phyloP scores from a whole-genome alignment of 2,888 invertebrate genomes.

The Mongoloraphidia duomilia region DNA sequence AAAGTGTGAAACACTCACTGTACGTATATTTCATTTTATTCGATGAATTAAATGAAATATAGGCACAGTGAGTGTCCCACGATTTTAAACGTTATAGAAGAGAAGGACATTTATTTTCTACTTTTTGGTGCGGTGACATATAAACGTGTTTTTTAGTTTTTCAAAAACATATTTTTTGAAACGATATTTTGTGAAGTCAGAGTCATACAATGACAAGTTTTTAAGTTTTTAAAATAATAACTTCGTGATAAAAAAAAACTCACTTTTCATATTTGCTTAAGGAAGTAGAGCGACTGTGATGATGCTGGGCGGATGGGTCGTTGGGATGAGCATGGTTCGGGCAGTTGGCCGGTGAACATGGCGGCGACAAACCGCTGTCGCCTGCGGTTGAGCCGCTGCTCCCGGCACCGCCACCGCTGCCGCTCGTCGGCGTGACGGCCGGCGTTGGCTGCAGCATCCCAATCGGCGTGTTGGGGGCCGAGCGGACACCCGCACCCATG shows the following conservation, averaged over 20 bases:
- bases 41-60: too few relatives aligned
- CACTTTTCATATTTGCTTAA: constrained; percentile 29
- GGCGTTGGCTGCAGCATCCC: constrained; percentile 33
- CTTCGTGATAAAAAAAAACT: constrained; percentile 9
- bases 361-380: constrained; percentile 23
- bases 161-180: too few relatives aligned
- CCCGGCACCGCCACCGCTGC: constrained; percentile 22
- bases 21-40: too few relatives aligned
- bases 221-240: too few relatives aligned
- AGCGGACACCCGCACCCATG: constrained; percentile 40
- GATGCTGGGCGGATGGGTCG: constrained; percentile 21
- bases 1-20: too few relatives aligned
- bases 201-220: too few relatives aligned
- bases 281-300: constrained; percentile 25
- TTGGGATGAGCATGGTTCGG: constrained; percentile 10
- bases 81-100: too few relatives aligned
- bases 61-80: too few relatives aligned
- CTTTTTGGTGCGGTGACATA: too few relatives aligned
- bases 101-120: too few relatives aligned
- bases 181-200: too few relatives aligned
- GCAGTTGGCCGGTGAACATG: constrained; percentile 20
- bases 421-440: constrained; percentile 28
- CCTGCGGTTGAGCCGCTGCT: constrained; percentile 25
- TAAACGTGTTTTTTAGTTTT: too few relatives aligned
- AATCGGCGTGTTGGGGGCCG: constrained; percentile 55